Conservation (phyloP, 1,140 invertebrate species). For the Musca domestica region DNA sequence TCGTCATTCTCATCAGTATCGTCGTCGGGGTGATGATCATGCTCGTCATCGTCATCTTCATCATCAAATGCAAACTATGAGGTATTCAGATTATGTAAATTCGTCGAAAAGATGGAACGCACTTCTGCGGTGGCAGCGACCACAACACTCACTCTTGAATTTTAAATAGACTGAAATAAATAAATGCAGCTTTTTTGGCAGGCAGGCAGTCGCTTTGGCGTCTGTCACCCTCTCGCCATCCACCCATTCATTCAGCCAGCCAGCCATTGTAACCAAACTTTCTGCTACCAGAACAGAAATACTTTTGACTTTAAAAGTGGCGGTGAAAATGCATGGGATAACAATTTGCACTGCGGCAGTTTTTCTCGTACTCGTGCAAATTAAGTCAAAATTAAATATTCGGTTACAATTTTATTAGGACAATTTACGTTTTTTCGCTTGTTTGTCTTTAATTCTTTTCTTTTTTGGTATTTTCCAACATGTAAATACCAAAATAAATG, state of each 20-base stretch:
- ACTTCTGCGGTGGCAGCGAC: too few relatives aligned
- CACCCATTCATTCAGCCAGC: too few relatives aligned
- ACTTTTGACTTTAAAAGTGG: not conserved
- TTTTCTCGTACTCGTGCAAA: not conserved
- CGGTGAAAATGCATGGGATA: slow-evolving; percentile 8
- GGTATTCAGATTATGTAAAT: slow-evolving; percentile 19
- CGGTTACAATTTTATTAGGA: not conserved
- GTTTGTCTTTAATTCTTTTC: too few relatives aligned
- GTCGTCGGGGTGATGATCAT: not conserved
- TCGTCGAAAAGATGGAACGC: not conserved
- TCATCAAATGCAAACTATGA: slow-evolving; percentile 6
- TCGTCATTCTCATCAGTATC: not conserved
- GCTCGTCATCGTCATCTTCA: not conserved
- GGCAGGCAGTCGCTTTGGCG: not conserved
- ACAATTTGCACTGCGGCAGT: slow-evolving; percentile 12
- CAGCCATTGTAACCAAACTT: too few relatives aligned
- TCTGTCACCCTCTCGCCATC: too few relatives aligned
- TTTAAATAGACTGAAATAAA: slow-evolving; percentile 12
- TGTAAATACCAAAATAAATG: too few relatives aligned
- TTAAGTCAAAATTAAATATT: slow-evolving; percentile 12
- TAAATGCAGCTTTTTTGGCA: slow-evolving; percentile 8
- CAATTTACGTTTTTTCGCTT: too few relatives aligned
- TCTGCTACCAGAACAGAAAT: too few relatives aligned
- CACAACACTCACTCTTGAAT: slow-evolving; percentile 4
- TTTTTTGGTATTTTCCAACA: too few relatives aligned